A percentile compares a stretch with the other conserved stretches of the same genome.
These are phyloP conservation scores for Heliconius ismenius DNA, from an alignment of 2,888 invertebrate species.

Conservation along the genomic window DNA sequence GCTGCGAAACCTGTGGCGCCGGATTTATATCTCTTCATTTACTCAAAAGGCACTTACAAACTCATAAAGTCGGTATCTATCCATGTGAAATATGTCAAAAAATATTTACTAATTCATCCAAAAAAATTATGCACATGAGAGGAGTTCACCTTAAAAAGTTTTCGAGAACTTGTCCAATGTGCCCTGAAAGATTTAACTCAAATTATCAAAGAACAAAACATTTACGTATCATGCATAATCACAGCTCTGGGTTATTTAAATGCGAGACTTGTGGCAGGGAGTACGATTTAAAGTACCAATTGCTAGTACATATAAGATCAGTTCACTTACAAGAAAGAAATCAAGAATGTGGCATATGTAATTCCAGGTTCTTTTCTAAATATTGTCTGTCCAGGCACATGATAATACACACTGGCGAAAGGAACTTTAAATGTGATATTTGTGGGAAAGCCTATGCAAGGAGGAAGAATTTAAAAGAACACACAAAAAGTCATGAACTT, in stretches of 20 bases:
- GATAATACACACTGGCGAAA: slow-evolving; percentile 76
- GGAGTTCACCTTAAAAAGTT: slow-evolving; percentile 65
- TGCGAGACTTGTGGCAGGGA: slow-evolving; percentile 67
- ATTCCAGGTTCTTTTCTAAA: slow-evolving; percentile 66
- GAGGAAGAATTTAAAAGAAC: slow-evolving; percentile 60
- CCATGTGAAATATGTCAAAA: slow-evolving; percentile 70
- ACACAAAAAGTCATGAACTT: slow-evolving; percentile 56
- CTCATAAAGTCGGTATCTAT: slow-evolving; percentile 61
- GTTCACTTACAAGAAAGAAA: slow-evolving; percentile 70
- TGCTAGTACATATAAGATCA: slow-evolving; percentile 62
- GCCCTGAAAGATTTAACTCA: slow-evolving; percentile 67
- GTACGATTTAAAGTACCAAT: slow-evolving; percentile 66
- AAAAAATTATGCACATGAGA: slow-evolving; percentile 59
- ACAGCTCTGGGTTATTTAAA: slow-evolving; percentile 53
- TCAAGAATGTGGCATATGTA: slow-evolving; percentile 63
- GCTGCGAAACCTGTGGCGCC: slow-evolving; percentile 68
- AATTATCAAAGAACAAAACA: slow-evolving; percentile 68
- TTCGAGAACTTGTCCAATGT: slow-evolving; percentile 64
- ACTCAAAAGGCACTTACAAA: slow-evolving; percentile 61
- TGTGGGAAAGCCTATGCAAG: slow-evolving; percentile 75
- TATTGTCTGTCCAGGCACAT: slow-evolving; percentile 73
- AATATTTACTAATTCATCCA: slow-evolving; percentile 62
- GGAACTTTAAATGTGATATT: slow-evolving; percentile 72
- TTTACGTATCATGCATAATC: slow-evolving; percentile 64
- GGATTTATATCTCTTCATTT: slow-evolving; percentile 60